A percentile compares a stretch with the other conserved stretches of the same genome.
Evolutionary conservation across 2,888 invertebrate species (phyloP).

Genomic region (Parnassius apollo): DNA sequence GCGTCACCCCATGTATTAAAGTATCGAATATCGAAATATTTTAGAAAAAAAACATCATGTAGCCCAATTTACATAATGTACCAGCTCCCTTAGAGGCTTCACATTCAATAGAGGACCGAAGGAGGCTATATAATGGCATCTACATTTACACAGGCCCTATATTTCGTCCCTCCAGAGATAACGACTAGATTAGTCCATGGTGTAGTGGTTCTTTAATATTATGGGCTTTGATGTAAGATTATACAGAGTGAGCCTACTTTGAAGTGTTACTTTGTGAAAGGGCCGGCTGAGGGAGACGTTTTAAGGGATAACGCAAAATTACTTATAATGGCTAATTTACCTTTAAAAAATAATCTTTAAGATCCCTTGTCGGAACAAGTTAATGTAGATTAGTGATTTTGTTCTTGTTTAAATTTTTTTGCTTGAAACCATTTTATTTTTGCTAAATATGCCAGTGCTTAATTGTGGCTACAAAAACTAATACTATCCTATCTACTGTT

Average conservation of each 20-base stretch:
- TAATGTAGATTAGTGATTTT: no score
- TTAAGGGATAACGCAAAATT: conserved; percentile 13
- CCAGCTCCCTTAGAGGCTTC: conserved; percentile 31
- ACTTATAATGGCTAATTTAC: conserved; percentile 18
- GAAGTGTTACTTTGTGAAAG: conserved; percentile 15
- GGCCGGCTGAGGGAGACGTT: conserved; percentile 6
- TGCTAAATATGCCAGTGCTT: no score
- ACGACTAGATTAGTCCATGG: conserved; percentile 35
- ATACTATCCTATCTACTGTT: no score
- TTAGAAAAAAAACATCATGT: conserved; percentile 33
- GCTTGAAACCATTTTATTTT: no score
- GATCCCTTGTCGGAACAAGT: no score
- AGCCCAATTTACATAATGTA: conserved; percentile 41
- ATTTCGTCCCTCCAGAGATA: conserved; percentile 33
- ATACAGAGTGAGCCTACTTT: conserved; percentile 19
- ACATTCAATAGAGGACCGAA: conserved; percentile 43
- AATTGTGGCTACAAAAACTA: no score
- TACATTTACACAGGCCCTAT: conserved; percentile 49
- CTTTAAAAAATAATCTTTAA: conserved; percentile 12
- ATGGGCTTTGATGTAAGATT: conserved; percentile 36
- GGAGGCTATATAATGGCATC: conserved; percentile 56
- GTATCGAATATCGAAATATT: conserved; percentile 39
- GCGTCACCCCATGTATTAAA: conserved; percentile 31
- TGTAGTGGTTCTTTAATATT: conserved; percentile 35
- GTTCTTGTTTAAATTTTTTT: no score